Base-by-base conservation (phyloP, 2,113 vertebrate genomes). In the Hemibagrus wyckioides region DNA sequence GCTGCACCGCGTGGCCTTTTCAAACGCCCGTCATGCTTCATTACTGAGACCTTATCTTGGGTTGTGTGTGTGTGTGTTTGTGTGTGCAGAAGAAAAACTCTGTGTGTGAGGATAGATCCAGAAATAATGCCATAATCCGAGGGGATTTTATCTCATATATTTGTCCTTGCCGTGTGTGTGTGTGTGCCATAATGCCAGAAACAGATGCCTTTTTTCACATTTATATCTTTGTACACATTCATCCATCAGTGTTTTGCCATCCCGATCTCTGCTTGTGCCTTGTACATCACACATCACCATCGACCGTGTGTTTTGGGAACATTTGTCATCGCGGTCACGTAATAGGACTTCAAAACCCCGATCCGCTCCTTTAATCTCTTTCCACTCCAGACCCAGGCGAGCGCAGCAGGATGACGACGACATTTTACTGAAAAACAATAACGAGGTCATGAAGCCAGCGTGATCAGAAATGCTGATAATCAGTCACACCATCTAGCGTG, bases 281-380 rank as follows among this genome's bases (percentile, higher is more conserved):
- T 21, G 77, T 69, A 71, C 71, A 83, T 85, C 80, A 54, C 76
- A 41, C 86, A 85, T 41, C 65, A 76, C 48, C 57, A 50, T 41
- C 23, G 15, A 63, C 82, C 36, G 41, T 69, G 79, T 80, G 79
- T 85, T 76, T 85, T 14, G 17, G 76, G 50, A 85, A 61, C 54
- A 83, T 90, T 90, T 84, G 80, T 90, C 89, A 90, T 59, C 23
- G 71, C 28, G 8, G 83, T 90, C 86, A 54, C 84, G 73, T 87
- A 73, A 79, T 63, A 80, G 80, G 82, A 88, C 89, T 86, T 90
- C 89, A 88, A 86, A 89, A 80, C 80, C 84, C 36, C 41, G 52
- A 77, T 84, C 86, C 65, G 36, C 79, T 39, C 79, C 89, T 89
- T 89, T 89, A 85, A 89, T 89, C 89, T 89, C 23, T 39, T 82